phyloP scores from a whole-genome alignment of 2,888 invertebrate species.

The Euclidia mi region DNA sequence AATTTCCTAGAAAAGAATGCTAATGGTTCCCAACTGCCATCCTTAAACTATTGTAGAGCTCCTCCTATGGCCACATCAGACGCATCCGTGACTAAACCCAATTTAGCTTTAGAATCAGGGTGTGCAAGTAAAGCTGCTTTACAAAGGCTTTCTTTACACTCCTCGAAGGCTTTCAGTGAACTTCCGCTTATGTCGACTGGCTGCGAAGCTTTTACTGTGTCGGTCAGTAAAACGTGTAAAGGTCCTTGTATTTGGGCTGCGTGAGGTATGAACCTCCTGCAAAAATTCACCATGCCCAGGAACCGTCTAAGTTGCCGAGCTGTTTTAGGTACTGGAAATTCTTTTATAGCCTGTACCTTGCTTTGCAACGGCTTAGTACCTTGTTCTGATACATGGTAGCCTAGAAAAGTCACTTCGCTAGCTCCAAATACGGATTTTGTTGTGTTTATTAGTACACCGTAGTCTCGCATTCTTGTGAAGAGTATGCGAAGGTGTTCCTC shows the following conservation, averaged over 20 bases:
- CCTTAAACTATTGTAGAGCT: slow-evolving; percentile 12
- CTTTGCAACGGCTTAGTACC: slow-evolving; percentile 10
- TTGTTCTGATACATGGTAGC: slow-evolving; percentile 8
- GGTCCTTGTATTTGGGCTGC: slow-evolving; percentile 19
- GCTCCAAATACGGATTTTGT: slow-evolving; percentile 5
- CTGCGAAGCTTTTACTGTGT: slow-evolving; percentile 14
- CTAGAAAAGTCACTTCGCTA: slow-evolving; percentile 7
- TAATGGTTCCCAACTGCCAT: slow-evolving; percentile 11
- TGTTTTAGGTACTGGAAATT: slow-evolving; percentile 14
- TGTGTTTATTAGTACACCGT: slow-evolving; percentile 6
- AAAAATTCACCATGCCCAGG: slow-evolving; percentile 29
- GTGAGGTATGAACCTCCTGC: slow-evolving; percentile 21
- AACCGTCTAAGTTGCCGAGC: slow-evolving; percentile 23
- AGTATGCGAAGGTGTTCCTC: slow-evolving; percentile 1
- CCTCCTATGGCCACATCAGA: slow-evolving; percentile 16
- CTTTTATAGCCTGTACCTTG: slow-evolving; percentile 16
- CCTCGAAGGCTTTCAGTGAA: slow-evolving; percentile 10
- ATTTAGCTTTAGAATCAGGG: slow-evolving; percentile 2
- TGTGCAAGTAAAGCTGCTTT: slow-evolving; percentile 14
- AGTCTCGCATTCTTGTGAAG: slow-evolving; percentile 5
- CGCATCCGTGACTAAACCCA: slow-evolving; percentile 12
- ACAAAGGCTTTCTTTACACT: not conserved
- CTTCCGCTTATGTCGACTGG: slow-evolving; percentile 4
- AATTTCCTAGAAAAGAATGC: slow-evolving; percentile 20
- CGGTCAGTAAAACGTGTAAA: slow-evolving; percentile 14